Percentiles rank a stretch among this genome's conserved stretches.
Evolutionary conservation across 1,140 invertebrate genomes (phyloP).

Genomic region (Lordiphosa collinella): DNA sequence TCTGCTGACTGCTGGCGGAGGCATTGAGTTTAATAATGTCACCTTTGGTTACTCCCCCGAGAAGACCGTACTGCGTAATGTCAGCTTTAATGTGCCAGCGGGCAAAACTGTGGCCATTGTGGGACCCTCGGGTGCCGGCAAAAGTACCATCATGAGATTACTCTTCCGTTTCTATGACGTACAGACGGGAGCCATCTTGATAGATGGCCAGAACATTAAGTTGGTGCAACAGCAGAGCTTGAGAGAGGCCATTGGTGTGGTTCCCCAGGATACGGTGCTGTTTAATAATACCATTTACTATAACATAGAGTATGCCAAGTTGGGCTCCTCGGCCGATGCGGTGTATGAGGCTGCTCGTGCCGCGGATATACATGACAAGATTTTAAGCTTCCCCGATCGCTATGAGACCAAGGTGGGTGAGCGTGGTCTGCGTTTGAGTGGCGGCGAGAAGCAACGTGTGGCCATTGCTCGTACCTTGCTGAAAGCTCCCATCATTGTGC

Average conservation of each 20-base stretch:
- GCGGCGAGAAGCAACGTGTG: constrained; percentile 96
- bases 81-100: constrained; percentile 91
- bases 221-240: constrained; percentile 86
- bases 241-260: constrained; percentile 87
- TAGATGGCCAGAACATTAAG: constrained; percentile 89
- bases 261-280: constrained; percentile 98
- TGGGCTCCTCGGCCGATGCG: constrained; percentile 89
- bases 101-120: constrained; percentile 96
- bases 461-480: constrained; percentile 94
- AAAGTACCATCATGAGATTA: constrained; percentile 95
- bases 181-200: constrained; percentile 89
- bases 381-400: constrained; percentile 92
- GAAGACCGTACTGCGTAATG: constrained; percentile 88
- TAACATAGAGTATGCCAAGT: constrained; percentile 96
- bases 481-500: constrained; percentile 91
- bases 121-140: constrained; percentile 89
- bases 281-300: constrained; percentile 97
- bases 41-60: constrained; percentile 93
- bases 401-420: constrained; percentile 93
- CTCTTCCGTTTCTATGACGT: constrained; percentile 98
- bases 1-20: constrained; percentile 86
- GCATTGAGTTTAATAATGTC: constrained; percentile 94
- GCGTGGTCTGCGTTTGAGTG: constrained; percentile 88
- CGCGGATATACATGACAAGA: constrained; percentile 96
- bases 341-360: constrained; percentile 92